Base-by-base conservation (phyloP, 2,888 invertebrate species). In the Conops quadrifasciatus region DNA sequence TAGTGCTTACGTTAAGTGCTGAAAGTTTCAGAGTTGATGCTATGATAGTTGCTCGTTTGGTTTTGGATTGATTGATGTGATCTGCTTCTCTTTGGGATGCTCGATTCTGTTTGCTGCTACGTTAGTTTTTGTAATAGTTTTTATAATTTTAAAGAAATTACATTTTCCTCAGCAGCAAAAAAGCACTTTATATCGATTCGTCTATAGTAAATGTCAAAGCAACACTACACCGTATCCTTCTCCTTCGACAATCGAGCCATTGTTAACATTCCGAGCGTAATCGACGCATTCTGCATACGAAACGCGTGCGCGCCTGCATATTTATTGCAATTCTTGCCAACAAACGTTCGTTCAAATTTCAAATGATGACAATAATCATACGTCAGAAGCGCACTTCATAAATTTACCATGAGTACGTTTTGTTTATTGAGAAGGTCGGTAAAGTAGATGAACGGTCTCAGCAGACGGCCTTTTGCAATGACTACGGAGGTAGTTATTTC, bases 371-470 rank as follows among this genome's bases (percentile, higher is more conserved):
- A 21, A 36, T 36, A 36, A n/a, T 15, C 21, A 16, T 47, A 11
- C 45, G 21, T 26, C 4, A 63, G 26, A 24, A 24, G 26, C 26
- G 63, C 47, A 47, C 63, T 63, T 63, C 47, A 63, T 63, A 63
- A 63, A 63, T 63, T n/a, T 7, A 47, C 47, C 5, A 45, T 9
- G 4, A 36, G 36, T 36, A 36, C 36, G 36, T 36, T 36, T 36
- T 47, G 45, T 28, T 24, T 13, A 24, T 28, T 58, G 58, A 28
- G 58, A 58, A 58, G 58, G 58, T 4, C 58, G 28, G 13, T 3
- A 15, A 24, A 9, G 15, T 9, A 51, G n/a, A 9, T 16, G 15
- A 4, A 53, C 53, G 7, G 53, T 24, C 19, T 15, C 45, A 19
- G 49, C 49, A 49, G n/a, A 49, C 4, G 49, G 49, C 16, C 1